Percentiles rank a stretch among this genome's conserved stretches.
Evolutionary conservation across 2,888 invertebrate species (phyloP).

Genomic region (Carpatolechia fugitivella): DNA sequence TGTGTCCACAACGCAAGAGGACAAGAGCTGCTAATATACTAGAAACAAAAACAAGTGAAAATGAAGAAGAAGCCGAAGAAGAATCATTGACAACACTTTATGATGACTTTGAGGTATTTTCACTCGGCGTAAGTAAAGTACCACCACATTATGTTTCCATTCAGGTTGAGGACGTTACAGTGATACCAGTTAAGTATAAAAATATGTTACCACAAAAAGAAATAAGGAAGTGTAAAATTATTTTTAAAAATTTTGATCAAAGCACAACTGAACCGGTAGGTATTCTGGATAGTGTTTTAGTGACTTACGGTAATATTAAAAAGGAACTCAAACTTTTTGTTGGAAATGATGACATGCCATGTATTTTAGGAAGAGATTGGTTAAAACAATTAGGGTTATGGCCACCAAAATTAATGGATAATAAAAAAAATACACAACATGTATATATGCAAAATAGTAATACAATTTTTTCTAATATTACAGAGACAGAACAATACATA

Average conservation of each 20-base stretch:
- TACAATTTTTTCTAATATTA: background rate
- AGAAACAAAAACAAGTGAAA: background rate
- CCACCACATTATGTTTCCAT: constrained; percentile 3
- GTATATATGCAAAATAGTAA: background rate
- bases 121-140: constrained; percentile 9
- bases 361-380: constrained; percentile 5
- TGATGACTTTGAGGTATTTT: background rate
- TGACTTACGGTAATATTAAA: background rate
- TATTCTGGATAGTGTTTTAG: background rate
- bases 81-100: background rate
- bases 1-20: constrained; percentile 3
- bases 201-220: background rate
- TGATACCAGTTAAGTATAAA: constrained; percentile 5
- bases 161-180: constrained; percentile 11
- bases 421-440: background rate
- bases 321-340: background rate
- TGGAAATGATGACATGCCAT: background rate
- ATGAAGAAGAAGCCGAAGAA: background rate
- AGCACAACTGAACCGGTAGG: constrained; percentile 7
- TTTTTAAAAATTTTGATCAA: constrained; percentile 17
- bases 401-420: background rate
- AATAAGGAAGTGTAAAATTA: constrained; percentile 3
- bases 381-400: constrained; percentile 9
- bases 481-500: constrained; percentile 5
- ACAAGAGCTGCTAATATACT: background rate